A percentile compares a stretch with the other conserved stretches of the same genome.
Evolutionary conservation across 30 jellyfish, hydroid and myxozoan species (phyloP).

Genomic region (Chrysaora quinquecirrha): DNA sequence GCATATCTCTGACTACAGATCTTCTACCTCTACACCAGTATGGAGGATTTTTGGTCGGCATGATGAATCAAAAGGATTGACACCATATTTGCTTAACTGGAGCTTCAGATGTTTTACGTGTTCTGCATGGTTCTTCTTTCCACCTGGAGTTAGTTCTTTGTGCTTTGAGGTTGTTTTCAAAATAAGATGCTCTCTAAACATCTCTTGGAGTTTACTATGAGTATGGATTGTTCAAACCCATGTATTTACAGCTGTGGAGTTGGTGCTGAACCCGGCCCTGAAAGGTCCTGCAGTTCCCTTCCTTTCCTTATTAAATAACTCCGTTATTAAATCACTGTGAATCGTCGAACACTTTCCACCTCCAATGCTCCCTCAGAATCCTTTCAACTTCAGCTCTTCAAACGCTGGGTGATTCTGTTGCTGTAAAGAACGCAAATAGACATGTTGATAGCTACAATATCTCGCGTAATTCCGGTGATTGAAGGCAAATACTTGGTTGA

Average conservation of each 20-base stretch:
- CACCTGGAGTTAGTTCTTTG: constrained; percentile 49
- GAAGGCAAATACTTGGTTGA: constrained; percentile 42
- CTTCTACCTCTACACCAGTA: constrained; percentile 2
- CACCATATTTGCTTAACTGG: constrained; percentile 30
- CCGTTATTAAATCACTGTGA: constrained; percentile 65
- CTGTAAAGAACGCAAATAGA: not conserved
- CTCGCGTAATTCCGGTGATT: constrained; percentile 60
- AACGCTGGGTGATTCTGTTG: constrained; percentile 43
- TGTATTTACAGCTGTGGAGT: constrained; percentile 36
- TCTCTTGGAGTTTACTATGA: constrained; percentile 4
- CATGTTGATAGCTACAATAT: constrained; percentile 43
- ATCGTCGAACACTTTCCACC: constrained; percentile 46
- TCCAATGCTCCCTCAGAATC: constrained; percentile 37
- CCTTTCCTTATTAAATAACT: constrained; percentile 51
- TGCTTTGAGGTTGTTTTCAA: constrained; percentile 35
- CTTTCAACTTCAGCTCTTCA: constrained; percentile 30
- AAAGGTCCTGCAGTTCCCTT: constrained; percentile 66
- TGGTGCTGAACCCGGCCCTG: constrained; percentile 46
- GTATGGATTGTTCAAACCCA: constrained; percentile 54
- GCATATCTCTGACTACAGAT: constrained; percentile 35
- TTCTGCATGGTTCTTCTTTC: constrained; percentile 9
- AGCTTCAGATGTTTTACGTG: constrained; percentile 8
- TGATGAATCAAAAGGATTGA: constrained; percentile 9
- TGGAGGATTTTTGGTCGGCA: not conserved
- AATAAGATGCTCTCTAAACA: constrained; percentile 20